A percentile compares a stretch with the other conserved stretches of the same genome.
These are phyloP conservation scores for Rhabdophis nuchalis DNA, from an alignment of 2,797 vertebrate genomes.

Conservation along the genomic window DNA sequence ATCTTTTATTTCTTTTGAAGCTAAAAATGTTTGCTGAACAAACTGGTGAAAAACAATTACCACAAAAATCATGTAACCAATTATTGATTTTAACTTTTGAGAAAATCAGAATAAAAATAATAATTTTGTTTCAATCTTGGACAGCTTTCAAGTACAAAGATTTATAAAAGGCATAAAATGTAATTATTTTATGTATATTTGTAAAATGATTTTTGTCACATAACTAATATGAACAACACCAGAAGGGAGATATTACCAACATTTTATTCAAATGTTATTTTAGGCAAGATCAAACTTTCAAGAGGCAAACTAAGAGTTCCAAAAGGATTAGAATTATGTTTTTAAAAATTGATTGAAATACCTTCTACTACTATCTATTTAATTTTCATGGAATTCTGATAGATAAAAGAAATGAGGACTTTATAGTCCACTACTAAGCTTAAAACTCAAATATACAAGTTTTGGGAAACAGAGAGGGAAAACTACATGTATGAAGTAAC, in stretches of 20 bases:
- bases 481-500: not conserved
- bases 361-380: not conserved
- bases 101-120: not conserved
- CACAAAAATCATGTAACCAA: not conserved
- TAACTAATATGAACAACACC: not conserved
- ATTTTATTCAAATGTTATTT: not conserved
- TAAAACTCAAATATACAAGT: not conserved
- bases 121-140: not conserved
- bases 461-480: not conserved
- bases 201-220: not conserved
- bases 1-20: slow-evolving; percentile 3
- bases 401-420: not conserved
- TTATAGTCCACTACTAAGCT: not conserved
- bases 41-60: not conserved
- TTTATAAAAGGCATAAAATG: not conserved
- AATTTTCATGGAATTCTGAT: not conserved
- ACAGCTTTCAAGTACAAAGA: not conserved
- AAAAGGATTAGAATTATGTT: not conserved
- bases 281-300: not conserved
- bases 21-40: not conserved
- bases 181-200: not conserved
- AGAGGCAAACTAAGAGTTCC: not conserved
- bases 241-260: not conserved
- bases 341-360: not conserved
- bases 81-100: not conserved